These are phyloP conservation scores for Yponomeuta cagnagella DNA, from an alignment of 2,888 invertebrate genomes.

Conservation along the genomic window DNA sequence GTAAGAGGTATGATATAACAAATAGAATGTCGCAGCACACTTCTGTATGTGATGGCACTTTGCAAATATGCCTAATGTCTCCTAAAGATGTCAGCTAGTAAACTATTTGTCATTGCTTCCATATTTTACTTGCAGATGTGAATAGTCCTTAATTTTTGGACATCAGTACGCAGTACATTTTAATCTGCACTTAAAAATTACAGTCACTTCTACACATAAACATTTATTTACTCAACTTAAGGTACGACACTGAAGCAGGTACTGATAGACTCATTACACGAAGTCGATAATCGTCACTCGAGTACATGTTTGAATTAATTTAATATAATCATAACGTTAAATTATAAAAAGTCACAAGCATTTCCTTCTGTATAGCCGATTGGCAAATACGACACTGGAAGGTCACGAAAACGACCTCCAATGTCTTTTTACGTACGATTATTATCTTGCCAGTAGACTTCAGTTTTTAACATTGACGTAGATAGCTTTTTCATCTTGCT, in stretches of 20 bases:
- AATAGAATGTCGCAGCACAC: not conserved
- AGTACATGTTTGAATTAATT: conserved; percentile 21
- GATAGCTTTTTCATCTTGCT: not conserved
- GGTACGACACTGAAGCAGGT: not conserved
- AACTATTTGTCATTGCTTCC: conserved; percentile 1
- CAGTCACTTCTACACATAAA: not conserved
- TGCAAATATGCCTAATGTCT: not conserved
- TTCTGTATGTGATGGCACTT: conserved; percentile 1
- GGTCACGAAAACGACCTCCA: not conserved
- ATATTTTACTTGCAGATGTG: conserved; percentile 30
- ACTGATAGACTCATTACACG: not conserved
- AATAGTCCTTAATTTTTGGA: conserved; percentile 5
- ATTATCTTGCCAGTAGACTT: not conserved
- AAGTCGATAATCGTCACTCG: conserved; percentile 11
- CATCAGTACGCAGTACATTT: not conserved
- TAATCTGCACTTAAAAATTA: not conserved
- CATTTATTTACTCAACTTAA: not conserved
- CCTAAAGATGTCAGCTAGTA: not conserved
- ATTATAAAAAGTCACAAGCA: not conserved
- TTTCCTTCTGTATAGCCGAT: not conserved
- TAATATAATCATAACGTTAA: not conserved
- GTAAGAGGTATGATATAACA: not conserved
- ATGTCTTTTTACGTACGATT: not conserved
- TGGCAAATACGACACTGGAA: not conserved
- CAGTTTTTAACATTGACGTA: not conserved